Base-by-base conservation (phyloP, 2,113 vertebrate genomes). In the Thunnus thynnus region DNA sequence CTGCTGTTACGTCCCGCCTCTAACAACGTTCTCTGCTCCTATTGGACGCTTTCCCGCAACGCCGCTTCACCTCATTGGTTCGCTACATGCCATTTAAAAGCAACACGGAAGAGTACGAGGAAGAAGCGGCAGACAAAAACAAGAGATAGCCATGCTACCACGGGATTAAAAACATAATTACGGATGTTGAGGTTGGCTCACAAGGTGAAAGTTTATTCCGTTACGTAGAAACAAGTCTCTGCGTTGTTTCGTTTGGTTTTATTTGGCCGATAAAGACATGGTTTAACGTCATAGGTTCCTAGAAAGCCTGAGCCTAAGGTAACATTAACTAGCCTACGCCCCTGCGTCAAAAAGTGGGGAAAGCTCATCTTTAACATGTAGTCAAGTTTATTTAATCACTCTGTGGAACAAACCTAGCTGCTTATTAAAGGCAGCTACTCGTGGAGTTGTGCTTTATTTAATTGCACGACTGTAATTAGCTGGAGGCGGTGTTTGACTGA, bases 321-420 rank as follows among this genome's bases (percentile, higher is more conserved):
- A 91, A 89, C 70, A 91, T 88, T 92, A 89, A 88, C 75, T 55
- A 87, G 89, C 80, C 68, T 84, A 89, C 91, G 92, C 90, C 93
- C 92, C 90, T 93, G 91, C 72, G 84, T 72, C 78, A 80, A 66
- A 72, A 13, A 75, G 82, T 70, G 70, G 78, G 78, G 56, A 71
- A 54, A 65, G 69, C 51, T 82, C 56, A 57, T 47, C 44, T 69
- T 60, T 62, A 11, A 77, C 10, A 1, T 30, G 20, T 44, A 6
- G 8, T 51, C 57, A 1, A 41, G 6, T 27, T 47, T 3, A 44
- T 57, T 48, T 12, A 44, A 60, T 16, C 3, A 20, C 13, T 2
- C 3, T 18, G n/a, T 48, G 2, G 5, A 0, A 44, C 13, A 16
- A 3, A 36, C 56, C 3, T 2, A 55, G 8, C 2, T 0, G 0